Base-by-base conservation (phyloP, 2,113 vertebrate species). In the Madoqua kirkii region DNA sequence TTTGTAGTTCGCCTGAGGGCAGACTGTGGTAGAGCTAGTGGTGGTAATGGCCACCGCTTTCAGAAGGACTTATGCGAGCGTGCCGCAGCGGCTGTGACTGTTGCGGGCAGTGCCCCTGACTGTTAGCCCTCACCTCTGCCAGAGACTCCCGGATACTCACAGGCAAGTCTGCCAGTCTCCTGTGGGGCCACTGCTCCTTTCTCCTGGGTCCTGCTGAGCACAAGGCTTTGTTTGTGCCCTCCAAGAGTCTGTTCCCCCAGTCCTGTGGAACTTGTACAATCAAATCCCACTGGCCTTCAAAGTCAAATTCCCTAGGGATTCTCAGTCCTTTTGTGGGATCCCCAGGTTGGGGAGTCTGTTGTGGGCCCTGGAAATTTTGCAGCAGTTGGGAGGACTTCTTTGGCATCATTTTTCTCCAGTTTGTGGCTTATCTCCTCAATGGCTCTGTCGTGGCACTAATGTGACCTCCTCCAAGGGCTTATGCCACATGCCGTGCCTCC, bases 1-100 rank as follows among this genome's bases (percentile, higher is more conserved):
- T 21, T 1, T 71, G 19, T 23, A 23, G n/a, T 40, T 71, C 5
- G 3, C n/a, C n/a, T 40, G n/a, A 71, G 67, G 67, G n/a, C 19
- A 71, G 23, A 40, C n/a, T 23, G 12, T 71, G 67, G 67, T 40
- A 3, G 10, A 21, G 67, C 5, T 40, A 12, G 40, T 6, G 67
- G 19, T 0, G 19, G 19, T 23, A 23, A 71, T 6, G n/a, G 67
- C 67, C n/a, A 23, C 9, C 0, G 0, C 67, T 71, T 71, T 71
- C n/a, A 12, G 1, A 71, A 36, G n/a, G 67, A 12, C 67, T 23
- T 36, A 12, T 0, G 5, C 1, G 9, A 3, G 67, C 67, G 3
- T 40, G 67, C 19, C 0, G 1, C n/a, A 5, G 9, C 67, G 36
- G n/a, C n/a, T n/a, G 23, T 21, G 67, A 23, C 67, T 40, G 2